Percentiles rank a stretch among this genome's conserved stretches.
Evolutionary conservation across 2,113 vertebrate species (phyloP).

Genomic region (Gallinago jamesoni): DNA sequence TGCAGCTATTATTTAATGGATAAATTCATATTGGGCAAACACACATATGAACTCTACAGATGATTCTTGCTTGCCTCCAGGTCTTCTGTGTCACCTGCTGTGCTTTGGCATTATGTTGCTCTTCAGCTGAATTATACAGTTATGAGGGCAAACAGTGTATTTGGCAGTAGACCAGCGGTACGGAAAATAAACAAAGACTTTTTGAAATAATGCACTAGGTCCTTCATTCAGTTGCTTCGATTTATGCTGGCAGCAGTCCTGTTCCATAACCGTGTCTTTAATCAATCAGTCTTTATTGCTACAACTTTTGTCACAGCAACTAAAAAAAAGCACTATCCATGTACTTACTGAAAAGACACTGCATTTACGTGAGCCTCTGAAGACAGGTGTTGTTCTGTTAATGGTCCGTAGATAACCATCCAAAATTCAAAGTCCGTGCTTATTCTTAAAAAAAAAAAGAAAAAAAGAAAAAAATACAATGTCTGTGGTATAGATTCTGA

Average conservation of each 20-base stretch:
- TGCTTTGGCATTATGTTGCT: not conserved
- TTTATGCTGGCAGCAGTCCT: not conserved
- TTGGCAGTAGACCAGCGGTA: not conserved
- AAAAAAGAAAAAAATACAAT: not conserved
- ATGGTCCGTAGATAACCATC: not conserved
- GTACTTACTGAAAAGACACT: not conserved
- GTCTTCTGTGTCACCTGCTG: not conserved
- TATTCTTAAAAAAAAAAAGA: too few relatives aligned
- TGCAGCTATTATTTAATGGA: not conserved
- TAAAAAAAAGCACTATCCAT: not conserved
- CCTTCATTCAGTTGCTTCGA: not conserved
- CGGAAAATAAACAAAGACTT: not conserved
- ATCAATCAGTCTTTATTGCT: not conserved
- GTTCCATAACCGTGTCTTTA: not conserved
- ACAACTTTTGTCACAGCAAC: not conserved
- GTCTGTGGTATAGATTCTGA: not conserved
- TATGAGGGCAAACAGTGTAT: not conserved
- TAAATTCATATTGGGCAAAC: not conserved
- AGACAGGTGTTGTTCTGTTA: not conserved
- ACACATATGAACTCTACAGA: not conserved
- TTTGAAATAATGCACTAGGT: not conserved
- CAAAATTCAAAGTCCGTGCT: not conserved
- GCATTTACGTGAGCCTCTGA: not conserved
- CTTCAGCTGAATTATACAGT: not conserved
- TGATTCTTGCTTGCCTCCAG: not conserved